These are phyloP conservation scores for Lophura nycthemera DNA, from an alignment of 2,113 vertebrate genomes.

Conservation along the genomic window DNA sequence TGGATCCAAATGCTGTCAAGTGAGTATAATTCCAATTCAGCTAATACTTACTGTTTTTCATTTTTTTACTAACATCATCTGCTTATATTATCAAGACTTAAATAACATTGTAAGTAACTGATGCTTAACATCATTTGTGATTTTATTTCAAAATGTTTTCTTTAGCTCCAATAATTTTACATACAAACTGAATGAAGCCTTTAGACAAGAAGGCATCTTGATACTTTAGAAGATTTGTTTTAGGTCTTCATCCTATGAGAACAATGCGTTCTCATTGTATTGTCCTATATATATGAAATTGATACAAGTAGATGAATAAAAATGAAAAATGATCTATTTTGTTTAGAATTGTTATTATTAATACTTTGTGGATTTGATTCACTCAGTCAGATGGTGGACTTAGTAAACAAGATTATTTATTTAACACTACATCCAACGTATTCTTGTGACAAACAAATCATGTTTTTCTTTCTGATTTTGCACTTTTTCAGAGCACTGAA, in stretches of 20 bases:
- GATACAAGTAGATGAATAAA: not conserved
- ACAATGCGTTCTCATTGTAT: not conserved
- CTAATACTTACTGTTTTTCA: not conserved
- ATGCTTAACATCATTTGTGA: not conserved
- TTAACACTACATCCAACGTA: not conserved
- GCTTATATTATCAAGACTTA: not conserved
- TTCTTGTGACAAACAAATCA: not conserved
- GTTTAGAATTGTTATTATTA: not conserved
- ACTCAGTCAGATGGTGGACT: not conserved
- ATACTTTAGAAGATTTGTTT: not conserved
- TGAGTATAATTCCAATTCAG: constrained; percentile 78
- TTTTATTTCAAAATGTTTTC: not conserved
- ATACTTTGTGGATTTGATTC: not conserved
- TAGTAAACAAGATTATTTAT: not conserved
- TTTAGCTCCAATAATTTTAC: not conserved
- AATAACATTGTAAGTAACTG: not conserved
- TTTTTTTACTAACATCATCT: not conserved
- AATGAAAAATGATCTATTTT: not conserved
- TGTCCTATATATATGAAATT: not conserved
- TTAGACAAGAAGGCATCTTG: not conserved
- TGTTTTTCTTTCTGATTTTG: not conserved
- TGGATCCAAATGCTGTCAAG: constrained; percentile 99
- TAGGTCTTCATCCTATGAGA: not conserved
- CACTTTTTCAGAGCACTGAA: constrained; percentile 88
- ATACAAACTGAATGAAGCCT: fast-evolving